Evolutionary conservation across 2,888 invertebrate genomes (phyloP), one percentile per base, ranked within the genome.

Genomic region (Acanthosepion lycidas): DNA sequence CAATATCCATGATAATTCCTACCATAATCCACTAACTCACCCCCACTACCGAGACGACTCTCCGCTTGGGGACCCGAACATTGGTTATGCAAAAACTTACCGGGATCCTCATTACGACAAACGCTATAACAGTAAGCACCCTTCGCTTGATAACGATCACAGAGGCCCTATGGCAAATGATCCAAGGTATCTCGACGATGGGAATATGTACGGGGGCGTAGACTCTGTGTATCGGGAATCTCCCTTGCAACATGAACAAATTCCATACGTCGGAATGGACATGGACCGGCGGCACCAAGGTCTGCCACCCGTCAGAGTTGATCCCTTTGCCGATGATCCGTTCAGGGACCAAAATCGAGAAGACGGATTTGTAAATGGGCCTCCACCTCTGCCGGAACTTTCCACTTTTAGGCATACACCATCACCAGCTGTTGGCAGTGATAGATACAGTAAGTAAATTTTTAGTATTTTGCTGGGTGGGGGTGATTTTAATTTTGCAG

Each of bases 251-350:
- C 93, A 91, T 33, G n/a, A 55, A 42, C 91, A 49, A n/a, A 91
- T 91, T 92, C 95, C 94, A 42, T 94, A 94, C 59, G 64, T 23
- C 49, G 95, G 95, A 15, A 95, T 94, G 20, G 95, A 96, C 55
- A 23, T 94, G 8, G 94, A 94, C 33, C 94, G 95, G 28, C 95
- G 96, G 92, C 96, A 96, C 94, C 96, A 97, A 55, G 97, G 97
- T 6, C 95, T 97, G 49, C 97, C 96, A 23, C 96, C 96, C 64
- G 96, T 97, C 28, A 96, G 96, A 94, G 95, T 95, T 64, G 96
- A 97, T 94, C 97, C 97, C 8, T 97, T 96, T 95, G 96, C 97
- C 15, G 96, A 97, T 94, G 97, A 96, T 95, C 96, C 96, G 0
- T 97, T 97, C 95, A 95, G 96, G 94, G 96, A 96, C 92, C 96